Conservation (phyloP, 2,888 invertebrate species). For the Artemia sinica region DNA sequence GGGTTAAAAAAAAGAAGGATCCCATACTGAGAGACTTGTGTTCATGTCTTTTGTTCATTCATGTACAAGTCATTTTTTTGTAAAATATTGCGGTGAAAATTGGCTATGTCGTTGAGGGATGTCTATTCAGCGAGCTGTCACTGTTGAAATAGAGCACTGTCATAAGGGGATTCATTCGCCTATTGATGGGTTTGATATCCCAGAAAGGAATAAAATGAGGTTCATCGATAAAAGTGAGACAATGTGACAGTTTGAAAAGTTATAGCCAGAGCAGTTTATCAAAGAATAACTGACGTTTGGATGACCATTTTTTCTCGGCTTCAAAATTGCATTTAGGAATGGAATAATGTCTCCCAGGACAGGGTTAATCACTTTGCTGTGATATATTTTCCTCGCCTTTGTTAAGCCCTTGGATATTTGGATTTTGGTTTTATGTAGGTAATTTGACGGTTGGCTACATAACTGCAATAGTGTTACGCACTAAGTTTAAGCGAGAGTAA, state of each 20-base stretch:
- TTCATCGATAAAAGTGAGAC: conserved; percentile 13
- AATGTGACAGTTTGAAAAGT: conserved; percentile 13
- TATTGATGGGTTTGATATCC: conserved; percentile 14
- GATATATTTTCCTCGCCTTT: no score
- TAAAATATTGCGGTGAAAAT: conserved; percentile 13
- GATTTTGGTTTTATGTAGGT: no score
- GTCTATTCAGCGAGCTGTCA: conserved; percentile 12
- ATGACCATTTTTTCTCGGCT: no score
- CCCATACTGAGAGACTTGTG: conserved; percentile 8
- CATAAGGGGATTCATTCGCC: conserved; percentile 12
- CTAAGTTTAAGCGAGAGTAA: no score
- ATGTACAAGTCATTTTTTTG: conserved; percentile 6
- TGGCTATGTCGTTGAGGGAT: conserved; percentile 11
- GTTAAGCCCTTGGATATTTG: no score
- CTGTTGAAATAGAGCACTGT: conserved; percentile 13
- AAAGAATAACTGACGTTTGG: neutral
- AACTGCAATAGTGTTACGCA: no score
- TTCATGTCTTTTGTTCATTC: neutral
- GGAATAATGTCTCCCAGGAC: no score
- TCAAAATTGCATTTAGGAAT: no score
- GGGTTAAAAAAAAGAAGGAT: conserved; percentile 2
- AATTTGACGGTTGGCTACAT: no score
- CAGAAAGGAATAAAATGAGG: conserved; percentile 14
- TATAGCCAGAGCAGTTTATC: conserved; percentile 2
- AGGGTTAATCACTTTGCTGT: no score